Base-by-base conservation (phyloP, 2,113 vertebrate genomes). In the Hippocampus abdominalis region DNA sequence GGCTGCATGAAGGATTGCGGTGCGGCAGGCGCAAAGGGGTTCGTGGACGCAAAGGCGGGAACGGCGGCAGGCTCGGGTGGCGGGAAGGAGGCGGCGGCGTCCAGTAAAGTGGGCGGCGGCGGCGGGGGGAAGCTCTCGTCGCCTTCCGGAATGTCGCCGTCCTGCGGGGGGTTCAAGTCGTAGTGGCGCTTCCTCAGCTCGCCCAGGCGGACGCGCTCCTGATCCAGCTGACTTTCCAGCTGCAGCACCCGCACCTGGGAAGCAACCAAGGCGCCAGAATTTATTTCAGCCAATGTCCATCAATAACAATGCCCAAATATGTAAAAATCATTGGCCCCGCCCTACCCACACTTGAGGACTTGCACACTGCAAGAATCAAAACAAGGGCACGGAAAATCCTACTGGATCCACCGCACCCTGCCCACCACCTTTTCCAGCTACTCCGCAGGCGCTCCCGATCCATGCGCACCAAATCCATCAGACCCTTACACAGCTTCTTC, bases 151-250 rank as follows among this genome's bases (percentile, higher is more conserved):
- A n/a, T 20, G 9, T 90, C 86, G 71, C 91, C 82, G 54, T 91
- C 83, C 0, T 87, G 92, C 1, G 93, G 80, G 0, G 88, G 89
- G 0, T 92, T 93, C 42, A 98, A 85, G 15, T 96, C 90, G 0
- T 99, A 98, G 85, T 99, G 96, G 76, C 94, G 95, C 85, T 95
- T 97, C 70, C 96, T 92, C 68, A 97, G 92, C 72, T 95, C 96
- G 3, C 97, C 96, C 68, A 98, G 89, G 16, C 93, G 94, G 44
- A 95, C 91, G 4, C 95, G 92, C 81, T 98, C 95, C 81, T 94
- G 96, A 74, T 96, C 94, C 82, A 98, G 84, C 68, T 94, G 89
- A 20, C 82, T 96, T 84, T 98, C 97, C 77, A 98, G 91, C 90
- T 97, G 95, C 72, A 99, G 86, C 42, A 99, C 96, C 70, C 92